phyloP scores from a whole-genome alignment of 1,140 invertebrate genomes.

The Frieseomelitta varia region DNA sequence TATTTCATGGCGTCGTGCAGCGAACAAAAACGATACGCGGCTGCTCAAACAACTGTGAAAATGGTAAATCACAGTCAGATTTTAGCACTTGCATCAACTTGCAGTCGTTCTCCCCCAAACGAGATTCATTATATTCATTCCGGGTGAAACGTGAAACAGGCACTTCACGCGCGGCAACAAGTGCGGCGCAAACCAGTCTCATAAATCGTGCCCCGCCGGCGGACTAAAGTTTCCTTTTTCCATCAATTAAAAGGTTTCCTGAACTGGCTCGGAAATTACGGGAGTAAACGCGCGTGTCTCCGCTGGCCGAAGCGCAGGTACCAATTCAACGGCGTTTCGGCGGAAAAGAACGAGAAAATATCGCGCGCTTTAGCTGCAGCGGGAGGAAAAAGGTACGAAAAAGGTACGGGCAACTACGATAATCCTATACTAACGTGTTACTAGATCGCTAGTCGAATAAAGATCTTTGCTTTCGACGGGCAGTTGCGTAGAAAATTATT shows the following conservation, averaged over 20 bases:
- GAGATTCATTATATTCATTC: slow-evolving; percentile 12
- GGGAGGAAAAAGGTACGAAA: too few relatives aligned
- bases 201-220: slow-evolving; percentile 2
- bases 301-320: background rate
- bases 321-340: background rate
- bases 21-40: too few relatives aligned
- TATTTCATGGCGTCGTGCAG: too few relatives aligned
- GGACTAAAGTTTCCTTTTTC: slow-evolving; percentile 35
- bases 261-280: background rate
- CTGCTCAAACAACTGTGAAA: background rate
- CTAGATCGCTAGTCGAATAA: too few relatives aligned
- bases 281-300: background rate
- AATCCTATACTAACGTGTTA: too few relatives aligned
- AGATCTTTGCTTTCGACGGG: too few relatives aligned
- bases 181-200: background rate
- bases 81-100: background rate
- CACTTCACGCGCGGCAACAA: slow-evolving; percentile 20
- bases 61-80: background rate
- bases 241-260: slow-evolving; percentile 24
- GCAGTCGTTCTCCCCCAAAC: background rate
- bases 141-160: background rate
- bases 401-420: too few relatives aligned
- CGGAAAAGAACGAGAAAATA: too few relatives aligned
- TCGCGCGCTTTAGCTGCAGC: too few relatives aligned
- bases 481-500: background rate